Base-by-base conservation (phyloP, 1,140 invertebrate species). In the Aphelinus certus region DNA sequence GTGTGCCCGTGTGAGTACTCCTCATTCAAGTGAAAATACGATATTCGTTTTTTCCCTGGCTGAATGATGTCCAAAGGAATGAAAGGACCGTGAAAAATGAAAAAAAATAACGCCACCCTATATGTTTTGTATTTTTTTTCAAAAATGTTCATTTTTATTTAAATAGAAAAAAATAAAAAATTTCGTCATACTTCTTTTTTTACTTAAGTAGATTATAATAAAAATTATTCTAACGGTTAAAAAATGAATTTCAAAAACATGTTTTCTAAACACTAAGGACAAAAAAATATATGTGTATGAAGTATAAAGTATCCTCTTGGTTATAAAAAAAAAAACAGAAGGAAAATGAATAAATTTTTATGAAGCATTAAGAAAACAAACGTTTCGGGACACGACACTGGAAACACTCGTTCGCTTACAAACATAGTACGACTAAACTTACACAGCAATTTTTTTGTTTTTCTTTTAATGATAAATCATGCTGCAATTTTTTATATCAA, bases 121-220 rank as follows among this genome's bases (percentile, higher is more conserved):
- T 60, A 47, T 61, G 45, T 75, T 45, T 51, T 58, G 46, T 66
- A 60, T 58, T 65, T 76, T 73, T 26, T 26, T 26, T 26, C 26
- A 26, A 26, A 26, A 26, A 26, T 26, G 26, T 26, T 26, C 26
- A 68, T 73, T 76, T 76, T 75, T 76, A 71, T 71, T 76, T 76
- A 71, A 76, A 76, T 76, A 76, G 75, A 76, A 76, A 76, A 76
- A 76, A 76, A 76, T 76, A 72, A 76, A 76, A 76, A 76, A 76
- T 76, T 71, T 76, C 69, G 49, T 72, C 57, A 68, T 72, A 71
- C 55, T 76, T 71, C 45, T 62, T 68, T 69, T 61, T 75, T 64
- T 42, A 68, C 62, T 76, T 72, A 76, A 71, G 69, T 76, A 71
- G 69, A 68, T 76, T 72, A 72, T 76, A 62, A 76, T 72, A 76